Percentiles rank a stretch among this genome's conserved stretches.
Evolutionary conservation across 2,113 vertebrate species (phyloP).

Genomic region (Rhinogobius similis): DNA sequence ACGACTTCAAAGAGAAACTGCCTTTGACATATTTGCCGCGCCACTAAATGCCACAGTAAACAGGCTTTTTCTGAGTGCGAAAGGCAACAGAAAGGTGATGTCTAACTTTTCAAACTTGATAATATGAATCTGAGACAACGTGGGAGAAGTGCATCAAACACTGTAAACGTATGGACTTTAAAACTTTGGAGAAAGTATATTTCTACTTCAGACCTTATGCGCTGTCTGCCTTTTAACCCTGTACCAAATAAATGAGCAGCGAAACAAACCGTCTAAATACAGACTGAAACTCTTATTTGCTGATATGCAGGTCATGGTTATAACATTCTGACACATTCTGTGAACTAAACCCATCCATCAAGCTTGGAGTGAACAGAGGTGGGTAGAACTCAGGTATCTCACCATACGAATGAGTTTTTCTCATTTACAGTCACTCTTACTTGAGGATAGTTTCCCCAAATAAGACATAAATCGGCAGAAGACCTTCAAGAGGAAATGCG

Average conservation of each 20-base stretch:
- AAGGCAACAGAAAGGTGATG: constrained; percentile 23
- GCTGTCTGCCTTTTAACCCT: neutral
- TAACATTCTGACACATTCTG: too few species aligned
- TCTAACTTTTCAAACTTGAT: constrained; percentile 20
- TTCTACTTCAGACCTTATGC: neutral
- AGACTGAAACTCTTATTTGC: neutral
- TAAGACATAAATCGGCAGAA: too few species aligned
- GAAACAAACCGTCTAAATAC: neutral
- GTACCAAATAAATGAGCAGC: neutral
- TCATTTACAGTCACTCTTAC: too few species aligned
- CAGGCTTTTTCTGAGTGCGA: neutral
- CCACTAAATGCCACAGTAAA: constrained; percentile 37
- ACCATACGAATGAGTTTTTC: too few species aligned
- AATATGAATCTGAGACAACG: constrained; percentile 2
- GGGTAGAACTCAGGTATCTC: too few species aligned
- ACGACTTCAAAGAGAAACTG: constrained; percentile 29
- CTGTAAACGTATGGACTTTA: neutral
- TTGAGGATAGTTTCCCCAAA: too few species aligned
- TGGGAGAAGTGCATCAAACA: neutral
- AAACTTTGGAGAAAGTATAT: neutral
- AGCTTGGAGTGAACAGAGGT: too few species aligned
- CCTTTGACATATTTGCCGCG: constrained; percentile 41
- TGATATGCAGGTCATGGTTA: too few species aligned
- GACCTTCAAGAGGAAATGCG: too few species aligned
- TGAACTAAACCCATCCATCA: too few species aligned